Evolutionary conservation across 2,888 invertebrate genomes (phyloP), one percentile per base, ranked within the genome.

Genomic region (Phrixothrix hirtus): DNA sequence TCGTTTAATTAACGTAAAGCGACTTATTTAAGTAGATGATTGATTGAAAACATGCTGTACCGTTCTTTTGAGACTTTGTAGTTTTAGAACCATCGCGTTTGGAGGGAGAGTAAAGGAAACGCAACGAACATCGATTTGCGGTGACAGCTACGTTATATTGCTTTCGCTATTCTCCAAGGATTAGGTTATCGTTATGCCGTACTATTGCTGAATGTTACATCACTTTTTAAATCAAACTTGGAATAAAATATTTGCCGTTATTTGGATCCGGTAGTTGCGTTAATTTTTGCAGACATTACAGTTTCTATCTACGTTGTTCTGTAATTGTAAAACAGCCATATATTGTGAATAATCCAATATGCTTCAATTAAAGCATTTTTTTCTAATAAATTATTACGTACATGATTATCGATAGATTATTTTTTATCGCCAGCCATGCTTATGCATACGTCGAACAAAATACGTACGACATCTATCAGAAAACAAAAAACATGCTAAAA

Each of bases 131-230:
- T 48, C 47, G 49, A 55, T 55, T 32, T 46, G 39, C 45, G 63
- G 50, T 65, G 67, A 65, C 67, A 65, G 59, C 61, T 58, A 50
- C 63, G 63, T 61, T 63, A 62, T 66, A 66, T 65, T 65, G 65
- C 66, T 62, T 65, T 63, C 62, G 65, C 61, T 65, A 62, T 62
- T 62, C 64, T 63, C 65, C 57, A 61, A 61, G 64, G 63, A 64
- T 64, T 59, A 59, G 57, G 64, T 67, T 69, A 68, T 69, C 68
- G 65, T 65, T 68, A 66, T 65, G 62, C 60, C 60, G 62, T 62
- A 56, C 62, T 59, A 55, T 47, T 45, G 39, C 13, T 34, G 54
- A 61, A 61, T 59, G 58, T 58, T 58, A 65, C 66, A 63, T 63
- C 60, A 66, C 61, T 63, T 63, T 62, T 61, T 61, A 48, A 49